Evolutionary conservation across 2,888 invertebrate species (phyloP), one percentile per base, ranked within the genome.

Genomic region (Diogma glabrata): DNA sequence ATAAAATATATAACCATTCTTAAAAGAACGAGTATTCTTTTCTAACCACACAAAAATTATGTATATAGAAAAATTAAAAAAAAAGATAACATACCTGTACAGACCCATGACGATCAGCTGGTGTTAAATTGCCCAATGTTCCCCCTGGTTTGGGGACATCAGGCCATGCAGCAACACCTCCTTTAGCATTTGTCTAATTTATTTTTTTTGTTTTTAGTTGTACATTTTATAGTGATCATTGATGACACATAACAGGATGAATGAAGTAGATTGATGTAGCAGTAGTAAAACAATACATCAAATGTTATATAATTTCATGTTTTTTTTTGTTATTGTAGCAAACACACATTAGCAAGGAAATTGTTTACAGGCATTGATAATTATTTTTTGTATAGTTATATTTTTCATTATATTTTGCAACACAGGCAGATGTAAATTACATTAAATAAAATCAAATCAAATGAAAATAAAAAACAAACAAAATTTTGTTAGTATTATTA

Each of bases 91-190:
- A 67, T 76, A 90, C 90, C 87, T 94, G 94, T 63, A 95, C 94
- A 67, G 94, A 95, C 72, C 94, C 95, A 72, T 93, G 93, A 74
- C 93, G 81, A 75, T 94, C 94, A 61, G 93, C 92, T 63, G 94
- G 90, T 62, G 91, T 91, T 67, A 91, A 79, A 71, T 88, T 87
- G 66, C 84, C 90, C 62, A 87, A 76, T 60, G 81, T 80, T 61
- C 80, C 80, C 63, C 83, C 83, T 67, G 84, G 82, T 65, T 89
- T 89, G 64, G 85, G 85, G 63, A 86, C 84, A 72, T 89, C 89
- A 64, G 87, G 85, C 81, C 88, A 87, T 62, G 86, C 85, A 69
- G 77, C 73, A 75, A 84, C 82, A 67, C 78, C 79, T 71, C 83
- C 82, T 69, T 86, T 83, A 66, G 82, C 69, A 65, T 70, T 70